These are phyloP conservation scores for Alentia gelatinosa DNA, from an alignment of 2,888 invertebrate species.

Conservation along the genomic window DNA sequence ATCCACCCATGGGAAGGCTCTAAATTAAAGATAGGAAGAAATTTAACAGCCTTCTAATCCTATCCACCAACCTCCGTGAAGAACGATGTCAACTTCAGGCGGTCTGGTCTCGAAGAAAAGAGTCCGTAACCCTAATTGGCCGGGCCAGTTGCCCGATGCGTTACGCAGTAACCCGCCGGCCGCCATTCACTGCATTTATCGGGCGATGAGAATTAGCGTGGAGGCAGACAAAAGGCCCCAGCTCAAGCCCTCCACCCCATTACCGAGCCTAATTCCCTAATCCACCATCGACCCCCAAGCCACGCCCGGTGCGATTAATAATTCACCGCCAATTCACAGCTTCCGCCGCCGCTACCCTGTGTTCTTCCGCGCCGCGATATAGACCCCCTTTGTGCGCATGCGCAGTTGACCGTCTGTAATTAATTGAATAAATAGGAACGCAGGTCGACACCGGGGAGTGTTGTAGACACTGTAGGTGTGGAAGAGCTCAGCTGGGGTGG, in stretches of 20 bases:
- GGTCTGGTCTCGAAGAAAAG: neutral
- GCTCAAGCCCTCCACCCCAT: neutral
- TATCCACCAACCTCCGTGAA: too few species aligned
- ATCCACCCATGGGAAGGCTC: too few species aligned
- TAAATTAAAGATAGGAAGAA: too few species aligned
- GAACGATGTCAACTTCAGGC: neutral
- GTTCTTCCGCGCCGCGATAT: slow-evolving; percentile 10
- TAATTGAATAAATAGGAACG: slow-evolving; percentile 30
- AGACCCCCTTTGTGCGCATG: neutral
- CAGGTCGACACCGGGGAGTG: neutral
- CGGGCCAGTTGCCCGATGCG: too few species aligned
- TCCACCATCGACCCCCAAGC: neutral
- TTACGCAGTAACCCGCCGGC: neutral
- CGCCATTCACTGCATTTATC: too few species aligned
- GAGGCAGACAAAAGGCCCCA: neutral
- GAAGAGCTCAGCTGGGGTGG: too few species aligned
- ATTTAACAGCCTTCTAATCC: too few species aligned
- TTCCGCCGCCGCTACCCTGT: neutral
- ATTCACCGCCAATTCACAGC: neutral
- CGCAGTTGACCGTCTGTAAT: slow-evolving; percentile 24
- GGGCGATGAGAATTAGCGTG: neutral
- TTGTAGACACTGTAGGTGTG: too few species aligned
- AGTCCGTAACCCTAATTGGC: neutral
- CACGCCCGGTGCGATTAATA: neutral
- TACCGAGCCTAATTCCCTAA: neutral